phyloP scores from a whole-genome alignment of 2,797 vertebrate genomes.

The Pempheris klunzingeri region DNA sequence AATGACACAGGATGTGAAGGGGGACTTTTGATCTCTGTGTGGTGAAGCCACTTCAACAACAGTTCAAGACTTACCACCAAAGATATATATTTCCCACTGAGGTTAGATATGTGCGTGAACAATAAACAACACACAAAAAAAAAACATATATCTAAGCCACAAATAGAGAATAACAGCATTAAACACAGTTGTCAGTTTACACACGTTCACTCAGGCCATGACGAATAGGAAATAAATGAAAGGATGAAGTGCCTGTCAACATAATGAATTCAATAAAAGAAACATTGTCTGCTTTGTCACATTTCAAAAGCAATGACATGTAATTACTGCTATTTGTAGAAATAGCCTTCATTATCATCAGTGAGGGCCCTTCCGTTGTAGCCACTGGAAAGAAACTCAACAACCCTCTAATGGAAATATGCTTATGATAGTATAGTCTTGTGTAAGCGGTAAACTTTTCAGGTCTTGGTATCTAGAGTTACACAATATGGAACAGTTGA shows the following conservation, averaged over 20 bases:
- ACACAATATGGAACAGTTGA: slow-evolving; percentile 6
- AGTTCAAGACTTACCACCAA: slow-evolving; percentile 36
- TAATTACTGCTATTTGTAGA: slow-evolving; percentile 86
- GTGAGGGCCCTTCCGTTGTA: slow-evolving; percentile 59
- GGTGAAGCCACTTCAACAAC: slow-evolving; percentile 60
- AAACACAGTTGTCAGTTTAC: slow-evolving; percentile 65
- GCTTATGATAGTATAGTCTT: slow-evolving; percentile 36
- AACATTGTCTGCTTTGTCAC: slow-evolving; percentile 85
- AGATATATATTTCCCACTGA: slow-evolving; percentile 25
- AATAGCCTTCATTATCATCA: slow-evolving; percentile 80
- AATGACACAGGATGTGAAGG: slow-evolving; percentile 69
- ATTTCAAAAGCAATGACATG: slow-evolving; percentile 81
- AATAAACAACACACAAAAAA: slow-evolving; percentile 17
- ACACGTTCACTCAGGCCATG: slow-evolving; percentile 66
- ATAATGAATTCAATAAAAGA: slow-evolving; percentile 86
- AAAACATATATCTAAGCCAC: slow-evolving; percentile 18
- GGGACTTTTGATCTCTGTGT: slow-evolving; percentile 65
- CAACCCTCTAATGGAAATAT: slow-evolving; percentile 53
- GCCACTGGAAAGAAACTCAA: slow-evolving; percentile 48
- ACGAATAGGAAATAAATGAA: slow-evolving; percentile 73
- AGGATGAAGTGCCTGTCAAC: slow-evolving; percentile 77
- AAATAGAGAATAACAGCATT: slow-evolving; percentile 51
- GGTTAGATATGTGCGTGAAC: slow-evolving; percentile 57
- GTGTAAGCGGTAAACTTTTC: neutral
- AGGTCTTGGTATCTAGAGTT: slow-evolving; percentile 8